A percentile compares a stretch with the other conserved stretches of the same genome.
These are phyloP conservation scores for Micrasema longulum DNA, from an alignment of 1,140 invertebrate species.

Conservation along the genomic window DNA sequence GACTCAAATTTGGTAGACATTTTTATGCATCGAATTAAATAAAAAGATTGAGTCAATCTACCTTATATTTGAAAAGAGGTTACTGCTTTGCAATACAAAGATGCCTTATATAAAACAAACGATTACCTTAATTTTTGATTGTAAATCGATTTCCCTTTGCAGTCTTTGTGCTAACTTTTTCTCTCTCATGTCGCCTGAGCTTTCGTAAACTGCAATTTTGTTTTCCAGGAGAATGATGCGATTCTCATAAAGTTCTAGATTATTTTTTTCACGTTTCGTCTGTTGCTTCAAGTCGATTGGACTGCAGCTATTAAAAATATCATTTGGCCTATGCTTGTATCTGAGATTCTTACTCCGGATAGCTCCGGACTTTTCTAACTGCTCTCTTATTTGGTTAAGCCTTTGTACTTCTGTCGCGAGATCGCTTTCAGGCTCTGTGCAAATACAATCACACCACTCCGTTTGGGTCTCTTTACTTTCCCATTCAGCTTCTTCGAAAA, in stretches of 20 bases:
- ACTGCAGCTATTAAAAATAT: conserved; percentile 39
- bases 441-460: conserved; percentile 64
- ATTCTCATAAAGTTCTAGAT: conserved; percentile 71
- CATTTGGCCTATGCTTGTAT: conserved; percentile 48
- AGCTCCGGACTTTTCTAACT: conserved; percentile 66
- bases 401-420: conserved; percentile 69
- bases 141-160: conserved; percentile 69
- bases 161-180: conserved; percentile 70
- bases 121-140: conserved; percentile 66
- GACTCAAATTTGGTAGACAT: too few species aligned
- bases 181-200: conserved; percentile 70
- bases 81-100: too few species aligned
- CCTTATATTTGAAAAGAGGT: too few species aligned
- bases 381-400: conserved; percentile 69
- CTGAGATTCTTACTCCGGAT: conserved; percentile 66
- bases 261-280: conserved; percentile 56
- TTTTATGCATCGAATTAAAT: conserved; percentile 2
- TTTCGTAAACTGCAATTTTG: conserved; percentile 72
- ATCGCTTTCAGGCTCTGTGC: conserved; percentile 61
- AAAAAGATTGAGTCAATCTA: too few species aligned
- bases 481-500: conserved; percentile 71
- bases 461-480: conserved; percentile 68
- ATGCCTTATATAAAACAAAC: too few species aligned
- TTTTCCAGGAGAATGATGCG: conserved; percentile 70
- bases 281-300: conserved; percentile 38